A percentile compares a stretch with the other conserved stretches of the same genome.
These are phyloP conservation scores for Leucozona laternaria DNA, from an alignment of 2,888 invertebrate genomes.

Conservation along the genomic window DNA sequence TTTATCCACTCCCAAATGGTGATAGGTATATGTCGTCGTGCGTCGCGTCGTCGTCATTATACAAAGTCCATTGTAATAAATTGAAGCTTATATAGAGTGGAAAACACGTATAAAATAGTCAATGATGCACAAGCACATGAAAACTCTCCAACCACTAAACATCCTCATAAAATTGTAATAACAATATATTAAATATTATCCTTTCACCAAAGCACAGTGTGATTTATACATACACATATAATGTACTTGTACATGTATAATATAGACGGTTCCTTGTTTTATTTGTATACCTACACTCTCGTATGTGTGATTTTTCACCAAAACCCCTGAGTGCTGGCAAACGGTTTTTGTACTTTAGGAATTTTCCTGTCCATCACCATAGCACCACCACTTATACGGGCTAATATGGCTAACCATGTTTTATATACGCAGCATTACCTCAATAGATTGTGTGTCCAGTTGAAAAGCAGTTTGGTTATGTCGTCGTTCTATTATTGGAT, in stretches of 20 bases:
- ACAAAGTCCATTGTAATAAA: slow-evolving; percentile 29
- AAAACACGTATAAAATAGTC: slow-evolving; percentile 30
- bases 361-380: slow-evolving; percentile 31
- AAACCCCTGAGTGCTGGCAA: slow-evolving; percentile 38
- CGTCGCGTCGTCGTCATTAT: not conserved
- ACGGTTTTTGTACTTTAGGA: slow-evolving; percentile 32
- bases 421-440: slow-evolving; percentile 38
- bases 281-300: not conserved
- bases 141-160: slow-evolving; percentile 38
- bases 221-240: not conserved
- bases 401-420: slow-evolving; percentile 53
- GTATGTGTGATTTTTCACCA: slow-evolving; percentile 43
- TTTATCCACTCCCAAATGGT: slow-evolving; percentile 1
- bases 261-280: no score
- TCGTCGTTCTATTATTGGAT: slow-evolving; percentile 35
- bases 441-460: slow-evolving; percentile 42
- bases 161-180: slow-evolving; percentile 34
- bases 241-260: no score
- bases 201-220: not conserved
- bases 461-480: slow-evolving; percentile 21
- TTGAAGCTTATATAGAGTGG: slow-evolving; percentile 20
- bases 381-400: slow-evolving; percentile 35
- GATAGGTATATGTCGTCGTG: not conserved
- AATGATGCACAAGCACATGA: slow-evolving; percentile 55
- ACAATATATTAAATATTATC: slow-evolving; percentile 45